phyloP scores from a whole-genome alignment of 1,140 invertebrate species.

The Atta cephalotes region DNA sequence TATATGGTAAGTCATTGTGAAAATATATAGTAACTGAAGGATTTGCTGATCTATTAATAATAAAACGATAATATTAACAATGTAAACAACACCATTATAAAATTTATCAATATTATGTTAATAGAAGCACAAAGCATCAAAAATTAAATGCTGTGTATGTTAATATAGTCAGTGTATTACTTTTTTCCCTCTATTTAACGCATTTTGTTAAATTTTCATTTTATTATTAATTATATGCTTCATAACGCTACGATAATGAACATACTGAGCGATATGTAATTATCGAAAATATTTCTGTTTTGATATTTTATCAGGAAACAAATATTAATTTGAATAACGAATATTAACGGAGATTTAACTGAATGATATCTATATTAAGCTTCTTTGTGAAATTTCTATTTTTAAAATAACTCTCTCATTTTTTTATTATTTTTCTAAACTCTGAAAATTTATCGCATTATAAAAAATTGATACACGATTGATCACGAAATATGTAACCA shows the following conservation, averaged over 20 bases:
- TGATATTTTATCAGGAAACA: conserved; percentile 9
- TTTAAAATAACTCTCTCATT: neutral
- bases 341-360: neutral
- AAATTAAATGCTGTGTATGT: conserved; percentile 22
- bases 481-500: neutral
- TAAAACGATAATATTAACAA: neutral
- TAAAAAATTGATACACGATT: neutral
- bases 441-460: neutral
- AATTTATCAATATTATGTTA: neutral
- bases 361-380: neutral
- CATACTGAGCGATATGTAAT: conserved; percentile 13
- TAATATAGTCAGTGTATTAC: neutral
- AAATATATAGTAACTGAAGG: neutral
- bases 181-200: neutral
- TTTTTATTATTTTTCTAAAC: neutral
- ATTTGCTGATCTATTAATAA: conserved; percentile 6
- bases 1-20: neutral
- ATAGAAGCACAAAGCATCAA: neutral
- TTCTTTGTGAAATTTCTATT: neutral
- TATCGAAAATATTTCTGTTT: conserved; percentile 32
- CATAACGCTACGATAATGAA: neutral
- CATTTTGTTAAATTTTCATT: conserved; percentile 33
- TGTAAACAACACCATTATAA: neutral
- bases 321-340: conserved; percentile 30
- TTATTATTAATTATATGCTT: conserved; percentile 56